Evolutionary conservation across 2,888 invertebrate genomes (phyloP).

Genomic region (Microchrysa polita): DNA sequence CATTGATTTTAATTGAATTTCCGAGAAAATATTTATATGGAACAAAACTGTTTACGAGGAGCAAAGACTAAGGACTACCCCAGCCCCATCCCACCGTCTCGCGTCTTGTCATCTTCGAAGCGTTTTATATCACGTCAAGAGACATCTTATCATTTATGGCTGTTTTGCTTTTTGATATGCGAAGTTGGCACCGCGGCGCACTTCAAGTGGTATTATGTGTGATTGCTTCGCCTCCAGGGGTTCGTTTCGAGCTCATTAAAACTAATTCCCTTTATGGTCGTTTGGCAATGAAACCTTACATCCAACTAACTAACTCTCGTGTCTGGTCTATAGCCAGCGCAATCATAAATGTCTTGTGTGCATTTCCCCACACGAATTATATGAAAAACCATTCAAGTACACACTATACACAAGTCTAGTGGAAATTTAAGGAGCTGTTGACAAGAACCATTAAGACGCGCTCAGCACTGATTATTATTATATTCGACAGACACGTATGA

Average conservation of each 20-base stretch:
- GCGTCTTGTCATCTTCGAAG: too few relatives aligned
- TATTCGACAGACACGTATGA: neutral
- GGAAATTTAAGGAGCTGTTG: slow-evolving; percentile 3
- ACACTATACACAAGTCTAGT: neutral
- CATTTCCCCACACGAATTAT: neutral
- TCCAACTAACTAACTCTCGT: too few relatives aligned
- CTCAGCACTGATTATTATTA: neutral
- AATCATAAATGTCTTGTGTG: slow-evolving; percentile 18
- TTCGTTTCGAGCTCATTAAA: slow-evolving; percentile 30
- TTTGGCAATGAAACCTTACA: slow-evolving; percentile 17
- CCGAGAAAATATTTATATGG: too few relatives aligned
- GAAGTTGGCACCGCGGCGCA: too few relatives aligned
- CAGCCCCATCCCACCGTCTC: too few relatives aligned
- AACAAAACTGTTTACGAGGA: too few relatives aligned
- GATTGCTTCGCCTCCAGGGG: slow-evolving; percentile 13
- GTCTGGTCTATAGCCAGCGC: slow-evolving; percentile 23
- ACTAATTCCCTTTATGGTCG: slow-evolving; percentile 25
- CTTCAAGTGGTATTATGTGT: neutral
- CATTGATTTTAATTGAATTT: too few relatives aligned
- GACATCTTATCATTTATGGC: too few relatives aligned
- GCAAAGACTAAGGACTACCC: too few relatives aligned
- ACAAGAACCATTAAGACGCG: neutral
- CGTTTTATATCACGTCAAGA: too few relatives aligned
- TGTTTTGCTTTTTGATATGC: too few relatives aligned
- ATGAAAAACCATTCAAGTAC: neutral